phyloP scores from a whole-genome alignment of 35 echinoderm and acorn worm species.

The Diadema setosum region DNA sequence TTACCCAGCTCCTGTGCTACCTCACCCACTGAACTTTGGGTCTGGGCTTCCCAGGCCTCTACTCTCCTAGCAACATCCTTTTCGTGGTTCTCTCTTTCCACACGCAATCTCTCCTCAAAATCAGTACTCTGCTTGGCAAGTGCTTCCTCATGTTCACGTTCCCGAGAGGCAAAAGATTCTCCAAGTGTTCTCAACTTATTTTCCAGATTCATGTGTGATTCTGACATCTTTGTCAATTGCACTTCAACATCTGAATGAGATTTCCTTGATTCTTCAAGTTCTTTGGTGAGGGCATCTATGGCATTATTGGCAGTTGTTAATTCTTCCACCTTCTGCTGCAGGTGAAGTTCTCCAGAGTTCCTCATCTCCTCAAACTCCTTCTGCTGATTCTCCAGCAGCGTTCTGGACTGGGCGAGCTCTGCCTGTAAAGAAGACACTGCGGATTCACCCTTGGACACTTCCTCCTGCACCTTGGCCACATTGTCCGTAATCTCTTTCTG shows the following conservation, averaged over 20 bases:
- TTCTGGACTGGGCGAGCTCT: neutral
- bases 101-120: constrained; percentile 33
- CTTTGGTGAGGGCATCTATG: neutral
- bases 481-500: constrained; percentile 2
- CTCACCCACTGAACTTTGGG: constrained; percentile 66
- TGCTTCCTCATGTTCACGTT: constrained; percentile 41
- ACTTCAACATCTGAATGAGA: neutral
- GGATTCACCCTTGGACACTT: neutral
- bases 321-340: constrained; percentile 14
- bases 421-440: neutral
- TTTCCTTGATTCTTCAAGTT: constrained; percentile 26
- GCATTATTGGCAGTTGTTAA: neutral
- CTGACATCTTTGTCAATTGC: neutral
- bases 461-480: neutral
- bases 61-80: constrained; percentile 62
- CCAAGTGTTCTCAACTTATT: constrained; percentile 2
- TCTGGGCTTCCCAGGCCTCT: constrained; percentile 61
- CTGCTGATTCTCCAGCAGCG: constrained; percentile 17
- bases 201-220: constrained; percentile 13
- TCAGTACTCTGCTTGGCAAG: constrained; percentile 26
- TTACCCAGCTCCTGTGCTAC: constrained; percentile 38
- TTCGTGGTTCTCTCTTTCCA: constrained; percentile 56
- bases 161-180: constrained; percentile 9
- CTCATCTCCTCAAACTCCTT: neutral
- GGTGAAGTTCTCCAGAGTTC: neutral